Evolutionary conservation across 2,797 vertebrate genomes (phyloP), one percentile per base, ranked within the genome.

Genomic region (Apogon hyalosoma): DNA sequence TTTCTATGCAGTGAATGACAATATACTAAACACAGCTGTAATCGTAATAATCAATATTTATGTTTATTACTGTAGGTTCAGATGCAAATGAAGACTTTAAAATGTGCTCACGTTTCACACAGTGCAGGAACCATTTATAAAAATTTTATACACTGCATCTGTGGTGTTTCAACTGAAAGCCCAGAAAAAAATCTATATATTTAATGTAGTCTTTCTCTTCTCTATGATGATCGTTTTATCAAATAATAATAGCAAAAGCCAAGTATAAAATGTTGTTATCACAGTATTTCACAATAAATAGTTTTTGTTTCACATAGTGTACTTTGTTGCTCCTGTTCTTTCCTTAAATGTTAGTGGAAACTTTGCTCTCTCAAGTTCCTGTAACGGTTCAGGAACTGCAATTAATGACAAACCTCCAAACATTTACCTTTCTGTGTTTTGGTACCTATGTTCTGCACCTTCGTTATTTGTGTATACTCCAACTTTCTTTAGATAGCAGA

Each of bases 391-490:
- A 41, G 69, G 38, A 14, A 10, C 28, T 45, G 41, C 60, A 84
- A 64, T 87, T 82, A 82, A 72, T 75, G 45, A 52, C 41, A 76
- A 52, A 59, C 43, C 72, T 62, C 72, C 41, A 76, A 52, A 59
- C 43, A 74, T 62, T 74, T 28, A 53, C 16, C 45, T 65, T 2
- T 48, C 51, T 39, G 8, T 73, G 60, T 72, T 82, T 72, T 79
- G 38, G 58, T 58, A 39, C 16, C 51, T 53, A 3, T 28, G 58
- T 45, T 69, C 45, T 24, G 11, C 58, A 9, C 28, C 19, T 41
- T 31, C 63, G n/a, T 38, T 81, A 63, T 68, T 81, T 70, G 54
- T 80, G 61, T 77, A 46, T 75, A 82, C 70, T 82, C 63, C 40
- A 3, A 36, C 33, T 7, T 40, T 24, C 63, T 83, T 75, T 63